These are phyloP conservation scores for Coleophora deauratella DNA, from an alignment of 2,888 invertebrate genomes.

Conservation along the genomic window DNA sequence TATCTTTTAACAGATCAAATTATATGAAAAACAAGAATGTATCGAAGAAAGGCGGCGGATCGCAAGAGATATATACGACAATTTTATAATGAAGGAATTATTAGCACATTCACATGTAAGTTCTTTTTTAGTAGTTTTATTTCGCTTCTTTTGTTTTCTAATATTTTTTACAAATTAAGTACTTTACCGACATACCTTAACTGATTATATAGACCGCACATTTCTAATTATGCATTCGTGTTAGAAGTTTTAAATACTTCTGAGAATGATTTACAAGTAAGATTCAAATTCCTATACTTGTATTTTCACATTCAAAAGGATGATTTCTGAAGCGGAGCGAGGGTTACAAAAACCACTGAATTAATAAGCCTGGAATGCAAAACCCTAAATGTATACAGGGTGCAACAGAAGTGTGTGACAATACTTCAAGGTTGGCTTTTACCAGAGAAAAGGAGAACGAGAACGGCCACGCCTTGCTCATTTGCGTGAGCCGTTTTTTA, in stretches of 20 bases:
- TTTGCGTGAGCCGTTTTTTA: too few relatives aligned
- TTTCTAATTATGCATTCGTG: not conserved
- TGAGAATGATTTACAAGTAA: too few relatives aligned
- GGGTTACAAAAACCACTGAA: too few relatives aligned
- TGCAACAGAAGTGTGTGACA: too few relatives aligned
- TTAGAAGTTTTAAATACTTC: too few relatives aligned
- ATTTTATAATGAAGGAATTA: conserved; percentile 99
- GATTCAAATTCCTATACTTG: not conserved
- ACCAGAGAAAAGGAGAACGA: too few relatives aligned
- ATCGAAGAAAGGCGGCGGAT: conserved; percentile 95
- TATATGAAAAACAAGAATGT: conserved; percentile 98
- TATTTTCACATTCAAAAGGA: not conserved
- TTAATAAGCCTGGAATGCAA: too few relatives aligned
- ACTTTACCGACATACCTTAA: too few relatives aligned
- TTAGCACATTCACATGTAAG: conserved; percentile 98
- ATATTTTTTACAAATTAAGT: too few relatives aligned
- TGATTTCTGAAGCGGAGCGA: not conserved
- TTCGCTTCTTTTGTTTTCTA: not conserved
- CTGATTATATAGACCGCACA: not conserved
- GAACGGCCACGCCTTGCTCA: too few relatives aligned
- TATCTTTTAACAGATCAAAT: conserved; percentile 88
- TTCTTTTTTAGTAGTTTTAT: conserved; percentile 26
- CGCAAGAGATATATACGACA: conserved; percentile 98
- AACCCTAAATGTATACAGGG: too few relatives aligned
- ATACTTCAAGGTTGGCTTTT: too few relatives aligned